phyloP scores from a whole-genome alignment of 2,888 invertebrate genomes.

The Andrena minutula region DNA sequence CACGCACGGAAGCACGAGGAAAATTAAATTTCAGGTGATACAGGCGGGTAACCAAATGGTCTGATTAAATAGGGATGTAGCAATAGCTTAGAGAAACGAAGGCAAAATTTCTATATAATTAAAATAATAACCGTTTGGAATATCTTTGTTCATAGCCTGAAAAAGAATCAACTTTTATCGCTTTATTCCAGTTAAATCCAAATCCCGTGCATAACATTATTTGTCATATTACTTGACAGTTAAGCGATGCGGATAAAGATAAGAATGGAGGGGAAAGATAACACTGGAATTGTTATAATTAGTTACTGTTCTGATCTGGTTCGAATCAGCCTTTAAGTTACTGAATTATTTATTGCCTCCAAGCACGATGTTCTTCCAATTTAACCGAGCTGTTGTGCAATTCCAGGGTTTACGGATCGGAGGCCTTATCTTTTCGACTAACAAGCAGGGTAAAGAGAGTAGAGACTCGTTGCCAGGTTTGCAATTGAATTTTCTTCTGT shows the following conservation, averaged over 20 bases:
- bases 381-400: background rate
- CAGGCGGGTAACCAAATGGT: conserved; percentile 17
- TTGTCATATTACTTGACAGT: no score
- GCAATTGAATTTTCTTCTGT: background rate
- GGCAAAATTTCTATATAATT: background rate
- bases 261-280: no score
- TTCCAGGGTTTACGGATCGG: background rate
- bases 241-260: no score
- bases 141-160: no score
- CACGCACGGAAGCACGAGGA: conserved; percentile 6
- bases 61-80: conserved; percentile 7
- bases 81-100: background rate
- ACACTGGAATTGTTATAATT: no score
- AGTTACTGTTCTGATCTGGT: no score
- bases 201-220: no score
- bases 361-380: background rate
- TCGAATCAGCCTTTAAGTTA: background rate
- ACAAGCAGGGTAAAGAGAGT: background rate
- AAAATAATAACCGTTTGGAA: no score
- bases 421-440: background rate
- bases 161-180: no score
- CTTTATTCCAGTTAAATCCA: no score
- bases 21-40: conserved; percentile 41
- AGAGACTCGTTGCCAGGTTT: background rate
- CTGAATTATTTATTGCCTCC: background rate